A percentile compares a stretch with the other conserved stretches of the same genome.
These are phyloP conservation scores for Monochamus alternatus DNA, from an alignment of 2,888 invertebrate species.

Conservation along the genomic window DNA sequence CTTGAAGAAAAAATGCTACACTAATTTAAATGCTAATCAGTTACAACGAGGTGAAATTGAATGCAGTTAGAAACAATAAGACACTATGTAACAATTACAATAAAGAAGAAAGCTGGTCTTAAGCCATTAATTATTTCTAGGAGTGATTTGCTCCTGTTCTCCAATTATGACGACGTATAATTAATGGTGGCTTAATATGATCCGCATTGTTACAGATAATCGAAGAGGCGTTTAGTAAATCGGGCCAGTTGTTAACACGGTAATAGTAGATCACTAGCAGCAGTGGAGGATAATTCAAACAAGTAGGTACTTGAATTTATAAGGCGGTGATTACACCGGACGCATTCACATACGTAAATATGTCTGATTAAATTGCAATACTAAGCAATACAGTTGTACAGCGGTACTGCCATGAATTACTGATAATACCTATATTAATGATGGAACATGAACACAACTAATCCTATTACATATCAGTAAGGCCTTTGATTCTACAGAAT, in stretches of 20 bases:
- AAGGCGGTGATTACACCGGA: no score
- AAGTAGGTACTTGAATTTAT: not conserved
- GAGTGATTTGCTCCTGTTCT: not conserved
- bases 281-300: not conserved
- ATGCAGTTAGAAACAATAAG: slow-evolving; percentile 9
- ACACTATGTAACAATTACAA: slow-evolving; percentile 14
- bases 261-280: not conserved
- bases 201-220: not conserved
- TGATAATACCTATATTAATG: no score
- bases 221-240: not conserved
- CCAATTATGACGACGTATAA: slow-evolving; percentile 8
- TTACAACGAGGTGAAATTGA: slow-evolving; percentile 6
- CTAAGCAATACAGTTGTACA: no score
- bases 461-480: no score
- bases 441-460: no score
- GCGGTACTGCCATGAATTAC: no score
- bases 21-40: slow-evolving; percentile 15
- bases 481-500: no score
- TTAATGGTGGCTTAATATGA: not conserved
- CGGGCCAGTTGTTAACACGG: not conserved
- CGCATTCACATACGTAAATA: no score
- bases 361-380: no score
- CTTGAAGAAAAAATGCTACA: slow-evolving; percentile 2
- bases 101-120: slow-evolving; percentile 17
- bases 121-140: not conserved